Percentiles rank a stretch among this genome's conserved stretches.
Evolutionary conservation across 1,140 invertebrate species (phyloP).

Genomic region (Drosophila ohnishii): DNA sequence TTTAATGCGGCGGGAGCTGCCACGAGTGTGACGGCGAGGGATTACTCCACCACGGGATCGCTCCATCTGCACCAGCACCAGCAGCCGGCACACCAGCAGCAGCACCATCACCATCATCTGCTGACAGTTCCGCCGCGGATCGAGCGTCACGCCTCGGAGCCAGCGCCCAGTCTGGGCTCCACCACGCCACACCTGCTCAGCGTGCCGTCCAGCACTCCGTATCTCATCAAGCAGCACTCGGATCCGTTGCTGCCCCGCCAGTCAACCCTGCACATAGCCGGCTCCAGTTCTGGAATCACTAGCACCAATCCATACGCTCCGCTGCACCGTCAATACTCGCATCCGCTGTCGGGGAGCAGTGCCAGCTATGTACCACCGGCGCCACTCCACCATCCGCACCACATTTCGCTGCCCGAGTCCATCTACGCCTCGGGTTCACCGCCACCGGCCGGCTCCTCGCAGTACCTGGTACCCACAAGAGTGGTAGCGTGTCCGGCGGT

Average conservation of each 20-base stretch:
- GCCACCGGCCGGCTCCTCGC: conserved; percentile 77
- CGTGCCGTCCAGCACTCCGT: conserved; percentile 84
- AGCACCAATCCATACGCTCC: conserved; percentile 77
- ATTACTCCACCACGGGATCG: conserved; percentile 61
- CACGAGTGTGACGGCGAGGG: conserved; percentile 57
- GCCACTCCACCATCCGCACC: conserved; percentile 75
- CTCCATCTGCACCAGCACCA: conserved; percentile 60
- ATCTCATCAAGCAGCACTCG: conserved; percentile 87
- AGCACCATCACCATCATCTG: conserved; percentile 53
- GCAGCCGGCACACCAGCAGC: conserved; percentile 32
- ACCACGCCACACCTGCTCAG: conserved; percentile 85
- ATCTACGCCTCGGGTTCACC: conserved; percentile 79
- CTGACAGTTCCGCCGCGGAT: conserved; percentile 84
- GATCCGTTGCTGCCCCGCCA: conserved; percentile 86
- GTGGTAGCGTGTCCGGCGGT: conserved; percentile 58
- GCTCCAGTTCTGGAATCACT: conserved; percentile 76
- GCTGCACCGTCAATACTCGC: conserved; percentile 85
- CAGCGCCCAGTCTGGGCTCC: conserved; percentile 83
- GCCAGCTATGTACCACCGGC: conserved; percentile 62
- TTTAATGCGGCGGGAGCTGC: conserved; percentile 74
- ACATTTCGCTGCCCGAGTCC: conserved; percentile 79
- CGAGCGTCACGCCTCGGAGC: conserved; percentile 86
- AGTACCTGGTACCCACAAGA: conserved; percentile 76
- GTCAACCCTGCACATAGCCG: conserved; percentile 72
- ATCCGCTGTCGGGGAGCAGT: conserved; percentile 67